Percentiles rank a stretch among this genome's conserved stretches.
Conservation (phyloP, 2,113 vertebrate species). For the Chunga burmeisteri region DNA sequence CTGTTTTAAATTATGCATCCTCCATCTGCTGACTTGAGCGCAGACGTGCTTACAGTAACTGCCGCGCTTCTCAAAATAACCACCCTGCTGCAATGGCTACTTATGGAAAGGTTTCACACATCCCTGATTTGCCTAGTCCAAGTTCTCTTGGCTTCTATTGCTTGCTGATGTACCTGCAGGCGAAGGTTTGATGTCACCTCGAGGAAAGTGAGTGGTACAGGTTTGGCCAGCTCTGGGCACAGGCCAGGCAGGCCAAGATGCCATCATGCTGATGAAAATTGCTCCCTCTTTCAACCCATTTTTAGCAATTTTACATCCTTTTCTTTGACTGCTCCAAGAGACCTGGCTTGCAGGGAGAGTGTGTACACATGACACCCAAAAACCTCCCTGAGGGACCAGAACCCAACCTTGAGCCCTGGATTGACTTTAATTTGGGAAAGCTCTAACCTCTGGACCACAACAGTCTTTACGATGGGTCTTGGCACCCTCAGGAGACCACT, state of each 20-base stretch:
- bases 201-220: background rate
- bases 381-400: background rate
- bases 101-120: background rate
- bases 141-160: background rate
- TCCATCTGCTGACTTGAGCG: constrained; percentile 46
- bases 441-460: background rate
- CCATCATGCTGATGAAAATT: background rate
- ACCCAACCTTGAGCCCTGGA: no score
- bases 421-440: background rate
- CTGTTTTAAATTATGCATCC: constrained; percentile 45
- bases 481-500: background rate
- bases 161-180: background rate
- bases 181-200: background rate
- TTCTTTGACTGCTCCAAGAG: background rate
- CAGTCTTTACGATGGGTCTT: background rate
- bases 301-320: background rate
- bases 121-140: background rate
- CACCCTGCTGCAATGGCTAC: background rate
- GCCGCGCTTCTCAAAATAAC: constrained; percentile 4
- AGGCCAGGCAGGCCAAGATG: background rate
- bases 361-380: background rate
- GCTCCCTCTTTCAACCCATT: background rate
- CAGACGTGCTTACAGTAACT: background rate
- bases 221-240: background rate
- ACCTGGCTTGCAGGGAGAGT: fast-evolving